A percentile compares a stretch with the other conserved stretches of the same genome.
phyloP scores from a whole-genome alignment of 2,113 vertebrate species.

The Poicephalus gulielmi region DNA sequence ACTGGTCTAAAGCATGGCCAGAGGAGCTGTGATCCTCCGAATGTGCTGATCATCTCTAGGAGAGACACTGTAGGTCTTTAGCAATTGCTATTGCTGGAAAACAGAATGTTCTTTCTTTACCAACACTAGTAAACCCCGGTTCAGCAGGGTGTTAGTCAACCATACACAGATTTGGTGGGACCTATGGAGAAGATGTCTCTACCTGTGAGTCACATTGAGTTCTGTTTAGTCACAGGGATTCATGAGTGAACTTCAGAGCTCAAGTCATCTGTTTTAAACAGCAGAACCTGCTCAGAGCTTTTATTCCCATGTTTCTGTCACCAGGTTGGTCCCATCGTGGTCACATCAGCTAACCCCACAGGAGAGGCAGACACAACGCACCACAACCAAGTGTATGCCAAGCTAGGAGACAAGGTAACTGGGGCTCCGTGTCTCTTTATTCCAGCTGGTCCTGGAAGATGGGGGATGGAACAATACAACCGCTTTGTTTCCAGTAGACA shows the following conservation, averaged over 20 bases:
- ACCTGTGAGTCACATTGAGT: neutral
- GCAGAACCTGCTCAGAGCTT: neutral
- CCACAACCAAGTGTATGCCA: conserved; percentile 91
- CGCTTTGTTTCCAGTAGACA: neutral
- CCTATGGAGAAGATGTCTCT: neutral
- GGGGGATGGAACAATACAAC: neutral
- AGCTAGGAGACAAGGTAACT: conserved; percentile 85
- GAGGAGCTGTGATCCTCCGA: neutral
- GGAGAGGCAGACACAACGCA: conserved; percentile 92
- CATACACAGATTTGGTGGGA: neutral
- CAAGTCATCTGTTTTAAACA: neutral
- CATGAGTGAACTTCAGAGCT: neutral
- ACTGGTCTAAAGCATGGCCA: neutral
- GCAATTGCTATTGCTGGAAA: neutral
- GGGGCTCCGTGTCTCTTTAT: neutral
- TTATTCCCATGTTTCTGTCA: neutral
- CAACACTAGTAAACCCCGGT: neutral
- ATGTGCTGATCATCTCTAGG: neutral
- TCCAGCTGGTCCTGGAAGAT: neutral
- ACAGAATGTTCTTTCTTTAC: neutral
- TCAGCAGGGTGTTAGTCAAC: neutral
- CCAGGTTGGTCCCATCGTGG: conserved; percentile 88
- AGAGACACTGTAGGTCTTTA: neutral
- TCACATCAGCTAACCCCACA: conserved; percentile 90
- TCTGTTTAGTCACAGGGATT: neutral